Base-by-base conservation (phyloP, 2,888 invertebrate species). In the Acanthococcus lagerstroemiae region DNA sequence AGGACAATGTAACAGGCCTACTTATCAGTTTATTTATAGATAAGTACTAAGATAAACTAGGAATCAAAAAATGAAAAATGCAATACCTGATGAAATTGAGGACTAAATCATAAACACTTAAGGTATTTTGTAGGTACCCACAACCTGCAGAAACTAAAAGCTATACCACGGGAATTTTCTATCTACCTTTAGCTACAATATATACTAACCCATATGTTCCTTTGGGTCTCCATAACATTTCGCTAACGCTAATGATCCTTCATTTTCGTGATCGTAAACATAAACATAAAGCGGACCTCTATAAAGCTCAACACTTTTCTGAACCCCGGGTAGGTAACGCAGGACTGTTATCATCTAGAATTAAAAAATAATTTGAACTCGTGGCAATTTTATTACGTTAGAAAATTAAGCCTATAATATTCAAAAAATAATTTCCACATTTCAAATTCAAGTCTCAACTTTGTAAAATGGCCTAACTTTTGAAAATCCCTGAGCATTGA, bases 221-320 rank as follows among this genome's bases (percentile, higher is more conserved):
- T 61, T 9, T 2, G 61, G 26, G 26, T 55, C 52, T 15, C 50
- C n/a, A 27, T 54, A 12, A 1, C 57, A 66, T 30, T 22, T 57
- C 1, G 9, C 1, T 22, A 55, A 55, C 6, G 56, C 58, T 24
- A 54, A 58, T 9, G 68, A 68, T 63, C 44, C 67, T 26, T 58
- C 46, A 55, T 68, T 68, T 48, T 46, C 52, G 30, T 68, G 67
- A 45, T 54, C 44, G 19, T 68, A 68, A 17, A 54, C 17, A 46
- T 67, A 68, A 24, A 26, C 26, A 21, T 68, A 67, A 25, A 63
- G 55, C 1, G 63, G 63, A 19, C 55, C 55, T 6, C 50, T 54
- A 5, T 67, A 55, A 4, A 21, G 17, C 15, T 54, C 45, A 4
- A 63, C 56, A 37, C 48, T 27, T 17, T 58, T 45, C 2, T 44